phyloP scores from a whole-genome alignment of 1,140 invertebrate species.

The Euschistus heros region DNA sequence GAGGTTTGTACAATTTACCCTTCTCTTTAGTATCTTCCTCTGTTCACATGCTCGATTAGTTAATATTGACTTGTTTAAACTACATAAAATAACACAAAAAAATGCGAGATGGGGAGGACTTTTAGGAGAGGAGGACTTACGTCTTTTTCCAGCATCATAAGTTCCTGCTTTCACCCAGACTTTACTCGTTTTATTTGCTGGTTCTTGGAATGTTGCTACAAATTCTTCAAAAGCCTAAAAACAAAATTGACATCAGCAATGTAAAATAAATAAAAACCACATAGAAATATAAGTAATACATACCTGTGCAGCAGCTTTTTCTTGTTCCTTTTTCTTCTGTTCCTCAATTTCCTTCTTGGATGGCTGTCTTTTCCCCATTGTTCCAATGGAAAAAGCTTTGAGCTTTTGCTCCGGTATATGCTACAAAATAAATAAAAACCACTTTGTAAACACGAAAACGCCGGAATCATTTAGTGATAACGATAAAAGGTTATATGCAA shows the following conservation, averaged over 20 bases:
- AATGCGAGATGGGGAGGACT: not conserved
- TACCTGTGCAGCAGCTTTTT: slow-evolving; percentile 69
- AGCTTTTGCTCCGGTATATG: slow-evolving; percentile 64
- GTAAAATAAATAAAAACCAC: not conserved
- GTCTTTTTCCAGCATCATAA: slow-evolving; percentile 86
- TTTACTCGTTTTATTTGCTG: slow-evolving; percentile 62
- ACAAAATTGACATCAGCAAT: not conserved
- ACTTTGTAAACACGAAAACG: not conserved
- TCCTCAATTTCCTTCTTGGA: slow-evolving; percentile 84
- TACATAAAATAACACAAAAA: slow-evolving; percentile 4
- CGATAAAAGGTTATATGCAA: not conserved
- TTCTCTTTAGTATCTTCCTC: slow-evolving; percentile 81
- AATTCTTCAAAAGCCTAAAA: slow-evolving; percentile 87
- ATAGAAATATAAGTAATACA: not conserved
- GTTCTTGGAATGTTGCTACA: slow-evolving; percentile 92
- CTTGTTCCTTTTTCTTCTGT: slow-evolving; percentile 75
- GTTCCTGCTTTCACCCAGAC: slow-evolving; percentile 95
- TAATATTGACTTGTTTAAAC: not conserved
- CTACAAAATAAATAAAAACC: slow-evolving; percentile 33
- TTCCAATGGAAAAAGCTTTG: slow-evolving; percentile 70
- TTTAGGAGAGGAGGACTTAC: slow-evolving; percentile 41
- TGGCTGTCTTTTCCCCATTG: slow-evolving; percentile 65
- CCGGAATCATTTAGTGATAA: not conserved
- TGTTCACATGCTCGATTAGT: slow-evolving; percentile 31
- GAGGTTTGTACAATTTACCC: slow-evolving; percentile 88